A percentile compares a stretch with the other conserved stretches of the same genome.
phyloP scores from a whole-genome alignment of 2,888 invertebrate species.

The Drosophila ustulata region DNA sequence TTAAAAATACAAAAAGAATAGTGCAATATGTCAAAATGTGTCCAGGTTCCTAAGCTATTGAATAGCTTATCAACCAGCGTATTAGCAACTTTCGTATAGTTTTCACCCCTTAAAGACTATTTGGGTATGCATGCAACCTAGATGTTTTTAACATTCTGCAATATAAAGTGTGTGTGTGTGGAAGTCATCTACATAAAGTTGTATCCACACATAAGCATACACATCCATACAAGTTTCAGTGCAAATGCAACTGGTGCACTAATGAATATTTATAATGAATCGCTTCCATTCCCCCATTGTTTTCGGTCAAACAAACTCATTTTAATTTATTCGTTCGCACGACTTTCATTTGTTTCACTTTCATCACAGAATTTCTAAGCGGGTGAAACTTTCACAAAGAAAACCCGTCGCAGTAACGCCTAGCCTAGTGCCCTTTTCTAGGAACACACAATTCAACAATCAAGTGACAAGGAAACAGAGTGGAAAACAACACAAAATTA shows the following conservation, averaged over 20 bases:
- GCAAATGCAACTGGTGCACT: conserved; percentile 63
- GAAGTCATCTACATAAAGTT: conserved; percentile 11
- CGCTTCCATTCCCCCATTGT: conserved; percentile 15
- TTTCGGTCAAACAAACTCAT: conserved; percentile 54
- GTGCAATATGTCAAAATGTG: background rate
- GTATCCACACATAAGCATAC: background rate
- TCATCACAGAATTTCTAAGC: conserved; percentile 53
- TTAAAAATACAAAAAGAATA: background rate
- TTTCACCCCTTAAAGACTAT: background rate
- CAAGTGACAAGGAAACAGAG: conserved; percentile 41
- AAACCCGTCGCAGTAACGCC: conserved; percentile 5
- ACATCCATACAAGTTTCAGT: background rate
- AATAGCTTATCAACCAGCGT: background rate
- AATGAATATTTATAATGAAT: conserved; percentile 69
- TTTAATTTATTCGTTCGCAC: conserved; percentile 73
- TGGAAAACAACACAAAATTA: conserved; percentile 47
- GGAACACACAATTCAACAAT: conserved; percentile 29
- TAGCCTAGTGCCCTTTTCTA: conserved; percentile 4
- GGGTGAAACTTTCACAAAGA: conserved; percentile 21
- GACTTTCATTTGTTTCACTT: conserved; percentile 76
- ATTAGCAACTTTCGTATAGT: background rate
- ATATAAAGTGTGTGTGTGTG: conserved; percentile 14
- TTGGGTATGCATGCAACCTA: conserved; percentile 14
- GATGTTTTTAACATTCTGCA: background rate
- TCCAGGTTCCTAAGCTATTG: background rate